A percentile compares a stretch with the other conserved stretches of the same genome.
Evolutionary conservation across 2,888 invertebrate genomes (phyloP).

Genomic region (Cephus nigrinus): DNA sequence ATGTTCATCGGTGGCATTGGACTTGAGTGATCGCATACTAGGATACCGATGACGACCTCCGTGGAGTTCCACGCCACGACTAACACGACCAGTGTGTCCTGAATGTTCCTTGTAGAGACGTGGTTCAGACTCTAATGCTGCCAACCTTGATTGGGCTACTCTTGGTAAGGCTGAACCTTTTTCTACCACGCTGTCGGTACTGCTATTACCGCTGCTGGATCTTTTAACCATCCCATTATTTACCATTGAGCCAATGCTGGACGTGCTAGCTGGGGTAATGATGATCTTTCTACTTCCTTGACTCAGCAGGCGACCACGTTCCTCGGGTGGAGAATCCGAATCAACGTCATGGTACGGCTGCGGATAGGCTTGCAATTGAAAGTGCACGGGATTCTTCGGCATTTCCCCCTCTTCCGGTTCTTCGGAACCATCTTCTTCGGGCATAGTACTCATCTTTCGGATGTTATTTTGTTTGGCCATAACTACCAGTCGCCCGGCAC

Average conservation of each 20-base stretch:
- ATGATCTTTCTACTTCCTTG: conserved; percentile 30
- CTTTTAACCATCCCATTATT: conserved; percentile 36
- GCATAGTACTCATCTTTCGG: conserved; percentile 61
- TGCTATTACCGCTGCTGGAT: conserved; percentile 44
- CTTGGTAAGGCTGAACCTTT: conserved; percentile 17
- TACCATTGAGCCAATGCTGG: conserved; percentile 20
- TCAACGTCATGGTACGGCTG: conserved; percentile 38
- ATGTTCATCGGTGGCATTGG: conserved; percentile 41
- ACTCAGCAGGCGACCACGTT: conserved; percentile 42
- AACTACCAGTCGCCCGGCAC: neutral
- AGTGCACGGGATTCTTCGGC: neutral
- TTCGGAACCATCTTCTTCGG: conserved; percentile 55
- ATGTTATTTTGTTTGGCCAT: conserved; percentile 29
- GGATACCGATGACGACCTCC: conserved; percentile 45
- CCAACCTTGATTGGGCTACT: conserved; percentile 18
- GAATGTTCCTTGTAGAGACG: conserved; percentile 30
- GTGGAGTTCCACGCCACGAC: conserved; percentile 28
- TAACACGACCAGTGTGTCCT: conserved; percentile 26
- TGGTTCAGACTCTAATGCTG: conserved; percentile 17
- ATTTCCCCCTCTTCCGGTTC: conserved; percentile 40
- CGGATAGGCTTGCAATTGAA: neutral
- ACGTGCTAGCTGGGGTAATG: conserved; percentile 23
- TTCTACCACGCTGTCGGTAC: conserved; percentile 50
- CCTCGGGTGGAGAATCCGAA: conserved; percentile 53
- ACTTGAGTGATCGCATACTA: conserved; percentile 55